Evolutionary conservation across 1,140 invertebrate genomes (phyloP).

Genomic region (Neodiprion pinetum): DNA sequence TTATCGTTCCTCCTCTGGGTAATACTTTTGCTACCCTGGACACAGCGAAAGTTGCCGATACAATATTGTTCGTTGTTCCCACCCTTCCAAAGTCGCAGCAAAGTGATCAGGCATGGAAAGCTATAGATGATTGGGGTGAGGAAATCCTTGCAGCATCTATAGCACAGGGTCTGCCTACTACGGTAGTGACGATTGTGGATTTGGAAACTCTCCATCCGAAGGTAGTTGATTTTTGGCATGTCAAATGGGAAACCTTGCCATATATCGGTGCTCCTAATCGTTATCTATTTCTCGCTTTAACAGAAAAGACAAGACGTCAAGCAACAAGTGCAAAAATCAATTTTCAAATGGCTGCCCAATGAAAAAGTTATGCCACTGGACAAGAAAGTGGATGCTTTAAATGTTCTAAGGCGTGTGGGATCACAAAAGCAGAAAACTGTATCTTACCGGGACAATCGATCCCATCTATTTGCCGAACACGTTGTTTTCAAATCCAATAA

Average conservation of each 20-base stretch:
- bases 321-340: constrained; percentile 75
- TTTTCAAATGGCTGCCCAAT: constrained; percentile 81
- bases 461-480: constrained; percentile 83
- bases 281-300: constrained; percentile 23
- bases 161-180: constrained; percentile 85
- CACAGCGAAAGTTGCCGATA: constrained; percentile 84
- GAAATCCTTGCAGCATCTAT: constrained; percentile 75
- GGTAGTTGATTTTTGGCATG: constrained; percentile 40
- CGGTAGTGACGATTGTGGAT: constrained; percentile 79
- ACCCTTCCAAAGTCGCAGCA: constrained; percentile 59
- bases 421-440: constrained; percentile 80
- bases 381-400: constrained; percentile 77
- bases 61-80: constrained; percentile 77
- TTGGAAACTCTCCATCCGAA: constrained; percentile 74
- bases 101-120: constrained; percentile 52
- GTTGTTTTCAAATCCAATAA: constrained; percentile 71
- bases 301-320: constrained; percentile 77
- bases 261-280: neutral
- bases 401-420: constrained; percentile 80
- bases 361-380: constrained; percentile 83
- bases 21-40: constrained; percentile 83
- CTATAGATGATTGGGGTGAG: constrained; percentile 80
- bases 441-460: constrained; percentile 77
- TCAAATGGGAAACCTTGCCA: constrained; percentile 16
- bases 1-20: constrained; percentile 73